Evolutionary conservation across 2,113 vertebrate species (phyloP).

Genomic region (Gymnorhina tibicen): DNA sequence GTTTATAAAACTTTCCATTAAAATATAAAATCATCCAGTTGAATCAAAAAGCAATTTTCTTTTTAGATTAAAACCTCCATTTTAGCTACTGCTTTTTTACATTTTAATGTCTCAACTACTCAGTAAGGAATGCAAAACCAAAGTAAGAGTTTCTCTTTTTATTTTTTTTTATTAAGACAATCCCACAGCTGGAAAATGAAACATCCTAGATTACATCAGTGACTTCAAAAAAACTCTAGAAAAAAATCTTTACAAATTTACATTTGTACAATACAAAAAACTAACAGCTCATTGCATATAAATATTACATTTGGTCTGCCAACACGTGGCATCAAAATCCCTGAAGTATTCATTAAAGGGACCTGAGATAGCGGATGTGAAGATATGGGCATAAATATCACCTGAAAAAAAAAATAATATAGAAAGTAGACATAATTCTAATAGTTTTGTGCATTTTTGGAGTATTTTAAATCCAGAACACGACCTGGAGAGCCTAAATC

Average conservation of each 20-base stretch:
- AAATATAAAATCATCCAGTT: not conserved
- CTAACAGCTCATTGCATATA: slow-evolving; percentile 77
- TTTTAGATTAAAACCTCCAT: not conserved
- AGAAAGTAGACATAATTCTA: slow-evolving; percentile 50
- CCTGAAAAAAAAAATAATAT: slow-evolving; percentile 46
- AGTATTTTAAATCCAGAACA: slow-evolving; percentile 24
- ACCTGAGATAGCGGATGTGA: slow-evolving; percentile 71
- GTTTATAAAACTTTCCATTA: not conserved
- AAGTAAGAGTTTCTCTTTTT: slow-evolving; percentile 22
- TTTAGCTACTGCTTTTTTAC: not conserved
- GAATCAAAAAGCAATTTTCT: not conserved
- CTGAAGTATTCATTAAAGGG: slow-evolving; percentile 74
- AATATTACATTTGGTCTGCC: slow-evolving; percentile 80
- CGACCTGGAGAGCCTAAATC: not conserved
- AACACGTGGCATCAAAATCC: slow-evolving; percentile 73
- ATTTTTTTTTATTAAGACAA: slow-evolving; percentile 66
- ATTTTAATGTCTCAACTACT: not conserved
- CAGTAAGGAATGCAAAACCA: slow-evolving; percentile 31
- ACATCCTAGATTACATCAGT: slow-evolving; percentile 68
- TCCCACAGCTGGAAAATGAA: slow-evolving; percentile 68
- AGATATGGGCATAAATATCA: slow-evolving; percentile 63
- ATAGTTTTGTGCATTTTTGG: slow-evolving; percentile 59
- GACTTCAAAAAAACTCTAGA: slow-evolving; percentile 67
- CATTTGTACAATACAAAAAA: slow-evolving; percentile 75
- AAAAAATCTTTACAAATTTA: slow-evolving; percentile 73